Percentiles rank a stretch among this genome's conserved stretches.
Conservation (phyloP, 1,140 invertebrate species). For the Aphaenogaster floridana region DNA sequence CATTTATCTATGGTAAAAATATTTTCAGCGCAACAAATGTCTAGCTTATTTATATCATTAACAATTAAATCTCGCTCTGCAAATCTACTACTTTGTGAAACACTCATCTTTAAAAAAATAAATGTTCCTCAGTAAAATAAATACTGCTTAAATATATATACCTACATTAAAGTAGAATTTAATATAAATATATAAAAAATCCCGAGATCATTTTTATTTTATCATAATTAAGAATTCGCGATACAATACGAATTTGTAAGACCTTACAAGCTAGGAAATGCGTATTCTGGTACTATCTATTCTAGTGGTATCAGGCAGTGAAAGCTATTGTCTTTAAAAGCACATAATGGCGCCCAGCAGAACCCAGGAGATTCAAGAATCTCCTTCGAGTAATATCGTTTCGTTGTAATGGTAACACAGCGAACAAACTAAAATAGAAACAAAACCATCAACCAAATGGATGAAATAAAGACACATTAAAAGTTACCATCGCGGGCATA, state of each 20-base stretch:
- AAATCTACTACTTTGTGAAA: background rate
- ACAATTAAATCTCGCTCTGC: background rate
- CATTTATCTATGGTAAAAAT: background rate
- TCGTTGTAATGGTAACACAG: background rate
- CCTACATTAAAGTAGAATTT: background rate
- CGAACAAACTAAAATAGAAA: conserved; percentile 13
- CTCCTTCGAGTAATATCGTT: conserved; percentile 16
- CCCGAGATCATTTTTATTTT: background rate
- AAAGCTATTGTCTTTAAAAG: conserved; percentile 28
- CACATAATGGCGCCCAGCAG: background rate
- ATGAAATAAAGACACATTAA: conserved; percentile 33
- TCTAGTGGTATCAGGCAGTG: background rate
- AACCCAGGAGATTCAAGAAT: conserved; percentile 3
- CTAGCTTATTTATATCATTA: background rate
- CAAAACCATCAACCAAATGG: conserved; percentile 4
- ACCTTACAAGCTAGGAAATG: background rate
- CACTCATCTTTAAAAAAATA: background rate
- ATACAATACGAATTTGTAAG: conserved; percentile 28
- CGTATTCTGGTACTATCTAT: background rate
- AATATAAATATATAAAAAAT: background rate
- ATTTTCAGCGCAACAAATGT: background rate
- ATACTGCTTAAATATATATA: background rate
- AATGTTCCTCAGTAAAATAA: background rate
- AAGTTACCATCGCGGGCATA: background rate
- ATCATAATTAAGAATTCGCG: background rate